Evolutionary conservation across 2,113 vertebrate genomes (phyloP), one percentile per base, ranked within the genome.

Genomic region (Phylloscopus trochiloides): DNA sequence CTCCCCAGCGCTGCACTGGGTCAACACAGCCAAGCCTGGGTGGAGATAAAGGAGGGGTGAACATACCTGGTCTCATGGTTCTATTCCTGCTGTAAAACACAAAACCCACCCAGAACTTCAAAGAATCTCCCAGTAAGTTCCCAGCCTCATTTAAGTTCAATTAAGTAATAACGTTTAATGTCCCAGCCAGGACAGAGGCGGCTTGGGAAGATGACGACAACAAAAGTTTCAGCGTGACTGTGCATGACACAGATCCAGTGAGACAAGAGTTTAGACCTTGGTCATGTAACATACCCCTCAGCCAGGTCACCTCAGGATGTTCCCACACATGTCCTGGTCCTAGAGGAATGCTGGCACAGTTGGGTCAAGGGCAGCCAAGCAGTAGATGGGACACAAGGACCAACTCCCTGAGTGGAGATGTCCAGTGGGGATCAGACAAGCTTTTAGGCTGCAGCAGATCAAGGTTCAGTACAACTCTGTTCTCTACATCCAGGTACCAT

Each of bases 161-260:
- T 75, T 47, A 82, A 75, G 40, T 36, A 71, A 67, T 63, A 79
- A 72, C 0, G 2, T 86, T 86, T 73, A 57, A 62, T 47, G 58
- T 43, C 18, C 36, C 43, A 1, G 15, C 52, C 47, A 70, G 62
- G 58, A 63, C 43, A 59, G 40, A 61, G 14, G 34, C 12, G 58
- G 48, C 38, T 73, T 92, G 32, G 57, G 61, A 75, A 78, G 43
- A 78, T 1, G 6, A 73, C 0, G 2, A 76, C 72, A 82, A 45
- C 8, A 48, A 81, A 68, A 84, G 63, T 31, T 83, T 36, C 38
- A 66, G 59, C 32, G 11, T 13, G 43, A 90, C 10, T 3, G 5
- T 62, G 47, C 55, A 42, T 0, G 7, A 63, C 74, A 70, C 0
- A 2, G 66, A 71, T 24, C 17, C 3, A 1, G 7, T 1, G n/a